phyloP scores from a whole-genome alignment of 2,888 invertebrate genomes.

The Mantis religiosa region DNA sequence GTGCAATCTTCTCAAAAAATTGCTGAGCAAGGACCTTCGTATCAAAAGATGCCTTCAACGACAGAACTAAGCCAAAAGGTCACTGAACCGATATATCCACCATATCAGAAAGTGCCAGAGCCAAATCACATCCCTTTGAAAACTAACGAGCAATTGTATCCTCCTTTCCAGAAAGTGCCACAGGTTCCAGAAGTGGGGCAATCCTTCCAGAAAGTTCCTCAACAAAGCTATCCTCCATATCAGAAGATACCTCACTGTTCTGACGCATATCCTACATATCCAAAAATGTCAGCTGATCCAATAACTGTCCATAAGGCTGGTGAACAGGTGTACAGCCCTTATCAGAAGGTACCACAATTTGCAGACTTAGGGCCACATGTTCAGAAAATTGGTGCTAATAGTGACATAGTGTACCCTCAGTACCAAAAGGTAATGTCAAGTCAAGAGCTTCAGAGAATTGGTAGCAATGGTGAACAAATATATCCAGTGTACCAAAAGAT shows the following conservation, averaged over 20 bases:
- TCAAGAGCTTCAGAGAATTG: not conserved
- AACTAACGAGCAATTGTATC: constrained; percentile 39
- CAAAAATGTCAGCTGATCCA: not conserved
- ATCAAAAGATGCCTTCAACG: not conserved
- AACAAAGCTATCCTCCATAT: not conserved
- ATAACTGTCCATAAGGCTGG: not conserved
- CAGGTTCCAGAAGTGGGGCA: not conserved
- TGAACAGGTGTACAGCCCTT: not conserved
- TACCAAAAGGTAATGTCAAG: not conserved
- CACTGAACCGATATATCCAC: constrained; percentile 41
- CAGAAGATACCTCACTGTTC: not conserved
- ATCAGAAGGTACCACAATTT: not conserved
- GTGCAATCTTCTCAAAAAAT: constrained; percentile 32
- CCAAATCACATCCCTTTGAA: constrained; percentile 39
- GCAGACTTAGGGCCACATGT: not conserved
- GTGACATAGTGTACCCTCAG: not conserved
- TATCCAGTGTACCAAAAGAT: not conserved
- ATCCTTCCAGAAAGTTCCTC: not conserved
- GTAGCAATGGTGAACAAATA: not conserved
- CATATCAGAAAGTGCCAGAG: constrained; percentile 28
- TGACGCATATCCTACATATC: not conserved
- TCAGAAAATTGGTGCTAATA: not conserved
- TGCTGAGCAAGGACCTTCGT: constrained; percentile 19
- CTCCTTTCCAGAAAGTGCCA: not conserved
- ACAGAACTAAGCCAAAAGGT: not conserved